Evolutionary conservation across 2,797 vertebrate genomes (phyloP).

Genomic region (Eidolon dupreanum): DNA sequence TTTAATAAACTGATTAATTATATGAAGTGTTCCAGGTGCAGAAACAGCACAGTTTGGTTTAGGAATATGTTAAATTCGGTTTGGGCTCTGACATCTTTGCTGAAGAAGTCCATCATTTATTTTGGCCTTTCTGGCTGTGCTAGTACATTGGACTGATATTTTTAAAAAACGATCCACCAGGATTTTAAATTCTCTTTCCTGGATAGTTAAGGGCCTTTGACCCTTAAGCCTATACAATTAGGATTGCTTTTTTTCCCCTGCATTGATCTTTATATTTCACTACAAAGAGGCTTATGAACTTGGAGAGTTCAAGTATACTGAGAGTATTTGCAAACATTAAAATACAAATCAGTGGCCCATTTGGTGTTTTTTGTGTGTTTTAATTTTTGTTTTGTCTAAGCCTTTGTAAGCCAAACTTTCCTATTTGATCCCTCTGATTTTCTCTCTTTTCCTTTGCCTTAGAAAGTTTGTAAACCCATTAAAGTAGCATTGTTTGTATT

Average conservation of each 20-base stretch:
- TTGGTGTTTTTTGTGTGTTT: background rate
- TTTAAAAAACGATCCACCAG: background rate
- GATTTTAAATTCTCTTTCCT: background rate
- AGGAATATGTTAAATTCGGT: conserved; percentile 19
- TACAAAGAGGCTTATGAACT: background rate
- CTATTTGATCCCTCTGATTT: background rate
- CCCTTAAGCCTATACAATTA: background rate
- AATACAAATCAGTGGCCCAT: background rate
- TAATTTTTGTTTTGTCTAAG: conserved; percentile 37
- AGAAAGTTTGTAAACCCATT: background rate
- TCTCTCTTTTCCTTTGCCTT: background rate
- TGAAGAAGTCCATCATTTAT: background rate
- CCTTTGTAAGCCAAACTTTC: background rate
- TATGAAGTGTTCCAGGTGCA: background rate
- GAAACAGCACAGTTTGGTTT: conserved; percentile 1
- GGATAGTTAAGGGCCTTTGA: background rate
- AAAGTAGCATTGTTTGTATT: background rate
- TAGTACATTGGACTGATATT: background rate
- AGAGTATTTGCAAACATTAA: background rate
- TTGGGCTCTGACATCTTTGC: background rate
- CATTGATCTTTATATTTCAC: conserved; percentile 21
- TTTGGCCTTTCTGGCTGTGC: background rate
- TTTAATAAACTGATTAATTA: background rate
- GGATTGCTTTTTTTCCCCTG: background rate
- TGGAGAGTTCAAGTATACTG: conserved; percentile 7